These are phyloP conservation scores for Pelodytes ibericus DNA, from an alignment of 2,797 vertebrate genomes.

Conservation along the genomic window DNA sequence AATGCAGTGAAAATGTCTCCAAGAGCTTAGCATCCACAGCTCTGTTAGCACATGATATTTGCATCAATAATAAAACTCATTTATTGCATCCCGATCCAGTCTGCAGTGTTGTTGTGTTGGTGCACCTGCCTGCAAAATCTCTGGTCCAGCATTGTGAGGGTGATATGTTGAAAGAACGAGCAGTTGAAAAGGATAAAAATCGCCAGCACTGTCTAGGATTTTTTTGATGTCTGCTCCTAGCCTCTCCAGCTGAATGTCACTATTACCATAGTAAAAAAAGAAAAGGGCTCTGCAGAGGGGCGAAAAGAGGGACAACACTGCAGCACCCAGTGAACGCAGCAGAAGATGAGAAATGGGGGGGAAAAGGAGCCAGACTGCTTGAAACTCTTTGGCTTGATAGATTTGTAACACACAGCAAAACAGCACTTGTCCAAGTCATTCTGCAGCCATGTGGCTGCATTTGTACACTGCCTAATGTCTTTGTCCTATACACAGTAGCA, in stretches of 20 bases:
- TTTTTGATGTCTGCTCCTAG: constrained; percentile 57
- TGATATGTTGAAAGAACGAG: constrained; percentile 6
- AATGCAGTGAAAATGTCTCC: constrained; percentile 29
- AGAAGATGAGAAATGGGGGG: background rate
- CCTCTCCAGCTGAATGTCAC: constrained; percentile 66
- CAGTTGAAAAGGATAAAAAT: constrained; percentile 41
- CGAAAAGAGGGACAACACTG: constrained; percentile 59
- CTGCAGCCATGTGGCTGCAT: constrained; percentile 28
- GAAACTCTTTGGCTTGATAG: constrained; percentile 35
- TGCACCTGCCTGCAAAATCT: constrained; percentile 15
- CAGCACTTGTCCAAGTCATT: constrained; percentile 15
- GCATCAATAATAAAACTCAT: constrained; percentile 16
- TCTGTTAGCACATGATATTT: constrained; percentile 19
- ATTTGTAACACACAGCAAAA: constrained; percentile 32
- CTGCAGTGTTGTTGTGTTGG: constrained; percentile 8
- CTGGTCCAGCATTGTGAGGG: constrained; percentile 37
- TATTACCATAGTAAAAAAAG: constrained; percentile 58
- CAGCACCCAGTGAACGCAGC: constrained; percentile 32
- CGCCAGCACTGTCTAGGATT: constrained; percentile 55
- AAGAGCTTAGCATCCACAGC: constrained; percentile 37
- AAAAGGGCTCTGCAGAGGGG: constrained; percentile 62
- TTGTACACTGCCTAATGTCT: constrained; percentile 25
- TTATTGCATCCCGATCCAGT: constrained; percentile 7
- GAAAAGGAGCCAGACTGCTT: constrained; percentile 18
- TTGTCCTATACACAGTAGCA: constrained; percentile 13